phyloP scores from a whole-genome alignment of 2,888 invertebrate species.

The Hololepta plana region DNA sequence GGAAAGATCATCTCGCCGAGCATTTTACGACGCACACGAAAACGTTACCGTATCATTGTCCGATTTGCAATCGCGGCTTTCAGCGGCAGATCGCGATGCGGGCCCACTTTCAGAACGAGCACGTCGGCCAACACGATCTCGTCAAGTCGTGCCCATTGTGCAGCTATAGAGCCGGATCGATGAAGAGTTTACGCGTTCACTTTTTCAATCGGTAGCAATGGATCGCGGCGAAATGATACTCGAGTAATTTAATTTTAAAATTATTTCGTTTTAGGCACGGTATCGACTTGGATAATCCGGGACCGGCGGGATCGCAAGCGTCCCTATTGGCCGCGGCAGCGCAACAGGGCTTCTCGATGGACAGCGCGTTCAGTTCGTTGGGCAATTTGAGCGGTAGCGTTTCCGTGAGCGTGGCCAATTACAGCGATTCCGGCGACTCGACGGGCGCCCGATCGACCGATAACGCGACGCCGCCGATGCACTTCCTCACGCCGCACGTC shows the following conservation, averaged over 20 bases:
- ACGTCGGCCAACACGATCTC: constrained; percentile 77
- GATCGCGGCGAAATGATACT: too few species aligned
- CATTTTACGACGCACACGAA: constrained; percentile 87
- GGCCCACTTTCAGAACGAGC: constrained; percentile 85
- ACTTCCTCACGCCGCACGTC: constrained; percentile 78
- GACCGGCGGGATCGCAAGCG: constrained; percentile 61
- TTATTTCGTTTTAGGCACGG: constrained; percentile 50
- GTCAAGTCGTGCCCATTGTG: constrained; percentile 82
- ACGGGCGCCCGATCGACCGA: constrained; percentile 64
- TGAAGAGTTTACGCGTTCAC: constrained; percentile 78
- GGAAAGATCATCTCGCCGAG: constrained; percentile 84
- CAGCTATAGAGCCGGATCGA: constrained; percentile 73
- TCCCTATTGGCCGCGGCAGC: constrained; percentile 47
- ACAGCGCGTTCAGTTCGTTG: constrained; percentile 30
- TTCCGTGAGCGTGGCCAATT: constrained; percentile 30
- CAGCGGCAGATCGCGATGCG: constrained; percentile 87
- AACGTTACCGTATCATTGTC: constrained; percentile 82
- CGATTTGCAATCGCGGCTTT: constrained; percentile 81
- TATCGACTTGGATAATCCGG: constrained; percentile 78
- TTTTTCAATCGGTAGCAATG: constrained; percentile 64
- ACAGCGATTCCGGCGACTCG: constrained; percentile 72
- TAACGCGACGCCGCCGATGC: constrained; percentile 79
- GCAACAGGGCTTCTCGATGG: constrained; percentile 28
- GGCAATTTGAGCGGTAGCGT: constrained; percentile 30
- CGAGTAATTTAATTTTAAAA: constrained; percentile 6